Conservation (phyloP, 2,113 vertebrate species). For the Plecturocebus donacophilus region DNA sequence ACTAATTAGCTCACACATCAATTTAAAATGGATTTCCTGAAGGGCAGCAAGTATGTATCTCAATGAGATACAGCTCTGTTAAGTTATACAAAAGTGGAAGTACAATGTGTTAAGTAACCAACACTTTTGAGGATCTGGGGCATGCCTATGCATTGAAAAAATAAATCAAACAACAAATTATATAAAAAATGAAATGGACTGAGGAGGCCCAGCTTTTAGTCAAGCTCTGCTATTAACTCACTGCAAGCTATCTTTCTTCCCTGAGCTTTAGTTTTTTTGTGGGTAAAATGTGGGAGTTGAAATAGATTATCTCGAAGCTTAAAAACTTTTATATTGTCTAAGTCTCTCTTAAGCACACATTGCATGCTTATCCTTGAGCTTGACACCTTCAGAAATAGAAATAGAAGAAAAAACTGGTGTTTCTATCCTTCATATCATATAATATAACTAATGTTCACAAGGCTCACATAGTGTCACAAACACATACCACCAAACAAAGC, state of each 20-base stretch:
- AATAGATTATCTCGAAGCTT: not conserved
- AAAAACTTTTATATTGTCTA: not conserved
- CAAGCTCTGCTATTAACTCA: not conserved
- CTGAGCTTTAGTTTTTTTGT: not conserved
- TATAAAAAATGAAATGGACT: not conserved
- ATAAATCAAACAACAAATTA: conserved; percentile 25
- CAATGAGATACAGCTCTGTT: not conserved
- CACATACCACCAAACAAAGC: not conserved
- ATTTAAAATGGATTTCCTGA: not conserved
- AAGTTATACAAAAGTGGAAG: not conserved
- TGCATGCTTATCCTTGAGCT: not conserved
- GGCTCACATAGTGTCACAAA: not conserved
- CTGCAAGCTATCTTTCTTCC: not conserved
- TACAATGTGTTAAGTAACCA: not conserved
- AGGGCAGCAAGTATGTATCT: not conserved
- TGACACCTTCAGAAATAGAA: not conserved
- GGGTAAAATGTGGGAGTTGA: not conserved
- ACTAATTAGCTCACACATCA: not conserved
- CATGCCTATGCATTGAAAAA: not conserved
- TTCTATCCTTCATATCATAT: not conserved
- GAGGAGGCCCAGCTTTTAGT: not conserved
- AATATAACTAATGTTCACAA: not conserved
- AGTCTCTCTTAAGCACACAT: not conserved
- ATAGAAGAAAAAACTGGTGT: not conserved
- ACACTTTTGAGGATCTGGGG: not conserved